Evolutionary conservation across 2,113 vertebrate genomes (phyloP).

Genomic region (Myotis davidii): DNA sequence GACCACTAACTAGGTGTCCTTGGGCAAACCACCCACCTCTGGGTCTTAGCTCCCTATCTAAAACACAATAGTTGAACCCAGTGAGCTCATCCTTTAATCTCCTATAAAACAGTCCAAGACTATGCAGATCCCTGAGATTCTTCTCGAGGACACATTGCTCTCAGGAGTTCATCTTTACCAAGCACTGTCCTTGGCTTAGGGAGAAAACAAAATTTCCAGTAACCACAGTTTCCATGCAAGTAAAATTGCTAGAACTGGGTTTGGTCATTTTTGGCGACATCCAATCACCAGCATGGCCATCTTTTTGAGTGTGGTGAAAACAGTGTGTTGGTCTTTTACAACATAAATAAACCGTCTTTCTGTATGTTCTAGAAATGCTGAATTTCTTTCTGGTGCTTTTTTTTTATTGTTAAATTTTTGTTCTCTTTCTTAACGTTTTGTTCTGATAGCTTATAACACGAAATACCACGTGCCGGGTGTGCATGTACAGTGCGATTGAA

Average conservation of each 20-base stretch:
- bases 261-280: accelerated
- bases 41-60: not conserved
- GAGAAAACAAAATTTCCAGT: not conserved
- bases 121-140: not conserved
- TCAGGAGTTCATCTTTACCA: not conserved
- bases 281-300: accelerated
- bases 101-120: accelerated
- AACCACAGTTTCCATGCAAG: too few relatives aligned
- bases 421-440: too few relatives aligned
- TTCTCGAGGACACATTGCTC: accelerated
- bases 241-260: not conserved
- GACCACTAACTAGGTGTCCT: not conserved
- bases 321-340: not conserved
- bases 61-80: accelerated
- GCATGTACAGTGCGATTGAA: too few relatives aligned
- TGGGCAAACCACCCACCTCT: accelerated
- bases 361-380: accelerated
- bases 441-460: too few relatives aligned
- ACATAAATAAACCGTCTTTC: accelerated
- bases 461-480: too few relatives aligned
- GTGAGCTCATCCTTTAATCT: accelerated
- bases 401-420: too few relatives aligned
- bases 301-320: accelerated
- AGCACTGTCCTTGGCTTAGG: not conserved
- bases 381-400: too few relatives aligned